Evolutionary conservation across 2,888 invertebrate genomes (phyloP).

Genomic region (Marronus borbonicus): DNA sequence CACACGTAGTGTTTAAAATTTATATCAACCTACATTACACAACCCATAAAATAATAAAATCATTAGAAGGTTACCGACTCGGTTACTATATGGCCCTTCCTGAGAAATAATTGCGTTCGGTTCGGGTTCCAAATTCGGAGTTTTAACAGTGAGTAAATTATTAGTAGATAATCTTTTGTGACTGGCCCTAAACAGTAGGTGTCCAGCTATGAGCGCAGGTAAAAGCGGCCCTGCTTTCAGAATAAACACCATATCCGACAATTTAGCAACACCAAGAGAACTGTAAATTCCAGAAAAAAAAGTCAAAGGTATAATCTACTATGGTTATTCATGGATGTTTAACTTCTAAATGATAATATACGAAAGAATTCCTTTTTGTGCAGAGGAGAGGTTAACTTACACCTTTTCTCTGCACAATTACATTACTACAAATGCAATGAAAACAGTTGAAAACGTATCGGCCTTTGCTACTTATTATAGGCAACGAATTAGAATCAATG

Average conservation of each 20-base stretch:
- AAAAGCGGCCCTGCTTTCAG: constrained; percentile 46
- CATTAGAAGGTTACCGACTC: constrained; percentile 28
- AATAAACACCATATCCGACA: constrained; percentile 44
- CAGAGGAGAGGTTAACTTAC: background rate
- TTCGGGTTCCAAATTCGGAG: constrained; percentile 26
- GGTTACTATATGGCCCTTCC: constrained; percentile 4
- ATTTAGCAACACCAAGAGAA: constrained; percentile 45
- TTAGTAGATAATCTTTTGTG: constrained; percentile 50
- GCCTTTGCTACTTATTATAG: too few species aligned
- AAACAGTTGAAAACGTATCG: too few species aligned
- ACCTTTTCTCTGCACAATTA: too few species aligned
- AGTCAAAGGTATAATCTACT: constrained; percentile 35
- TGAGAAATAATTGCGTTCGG: constrained; percentile 39
- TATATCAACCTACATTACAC: constrained; percentile 38
- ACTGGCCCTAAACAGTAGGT: constrained; percentile 50
- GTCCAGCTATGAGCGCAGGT: constrained; percentile 51
- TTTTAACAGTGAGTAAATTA: constrained; percentile 49
- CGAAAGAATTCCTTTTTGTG: background rate
- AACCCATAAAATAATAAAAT: constrained; percentile 45
- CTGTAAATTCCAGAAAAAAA: constrained; percentile 45
- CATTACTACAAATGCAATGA: too few species aligned
- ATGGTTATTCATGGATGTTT: constrained; percentile 40
- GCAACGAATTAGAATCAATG: too few species aligned
- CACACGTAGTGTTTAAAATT: constrained; percentile 30
- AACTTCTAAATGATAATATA: constrained; percentile 14